Base-by-base conservation (phyloP, 2,797 vertebrate genomes). In the Muscicapa striata region DNA sequence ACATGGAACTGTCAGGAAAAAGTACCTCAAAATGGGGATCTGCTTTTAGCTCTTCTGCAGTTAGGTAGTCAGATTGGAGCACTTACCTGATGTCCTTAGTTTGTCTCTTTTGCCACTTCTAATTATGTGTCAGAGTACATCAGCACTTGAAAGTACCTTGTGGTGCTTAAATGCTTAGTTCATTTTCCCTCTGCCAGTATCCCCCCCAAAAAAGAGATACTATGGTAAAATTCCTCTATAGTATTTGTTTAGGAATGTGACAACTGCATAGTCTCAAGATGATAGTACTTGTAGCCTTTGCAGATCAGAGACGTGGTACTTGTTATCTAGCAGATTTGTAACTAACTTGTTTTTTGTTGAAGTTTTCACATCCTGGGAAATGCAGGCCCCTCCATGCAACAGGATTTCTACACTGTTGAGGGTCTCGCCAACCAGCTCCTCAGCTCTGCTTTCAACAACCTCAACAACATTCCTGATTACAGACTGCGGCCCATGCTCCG, bases 301-400 rank as follows among this genome's bases (percentile, higher is more conserved):
- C 49, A 89, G 67, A 30, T 45, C 57, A 29, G 34, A 17, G 20
- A 27, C 3, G 0, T 16, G 27, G 23, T 74, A 30, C 51, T 89
- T 48, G 46, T 48, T 88, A 27, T 4, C 27, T 82, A 32, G 49
- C 45, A 85, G 73, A 40, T 15, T 41, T 82, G 64, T 21, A 74
- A 67, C 55, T 76, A 40, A 75, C 36, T 59, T 94, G 10, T 9
- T 68, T 91, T 92, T 93, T 88, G 73, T 66, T 96, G 11, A 93
- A 99, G 99, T 96, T 99, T 98, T 94, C 98, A 99, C n/a, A 97
- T 99, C 90, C 96, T 99, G 38, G 99, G 99, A 54, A 98, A 98
- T 67, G 98, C 98, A 32, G 99, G 98, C 41, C 97, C 97, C n/a
- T 98, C 98, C 84, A 98, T 99, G 97, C 98, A 98, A 89, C 99